Base-by-base conservation (phyloP, 1,140 invertebrate species). In the Apis cerana region DNA sequence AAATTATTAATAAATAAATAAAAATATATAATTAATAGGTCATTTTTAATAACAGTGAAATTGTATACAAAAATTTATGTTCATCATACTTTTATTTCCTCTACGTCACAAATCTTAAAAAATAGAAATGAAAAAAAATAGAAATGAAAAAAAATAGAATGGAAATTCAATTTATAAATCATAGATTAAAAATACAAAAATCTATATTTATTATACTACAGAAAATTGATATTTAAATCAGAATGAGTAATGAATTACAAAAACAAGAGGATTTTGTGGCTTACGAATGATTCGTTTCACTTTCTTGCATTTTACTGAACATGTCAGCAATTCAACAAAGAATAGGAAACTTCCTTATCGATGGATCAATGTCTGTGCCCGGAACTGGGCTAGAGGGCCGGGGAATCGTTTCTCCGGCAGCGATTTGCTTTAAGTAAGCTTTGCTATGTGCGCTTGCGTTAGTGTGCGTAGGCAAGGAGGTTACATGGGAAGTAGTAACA, bases 331-430 rank as follows among this genome's bases (percentile, higher is more conserved):
- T 87, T 75, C 67, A 62, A 61, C 65, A 88, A 65, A 88, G 80
- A 80, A 84, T 80, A 90, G 90, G 80, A 69, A 90, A 85, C 90
- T 79, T 89, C 88, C 86, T 91, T 91, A 91, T 90, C 90, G 89
- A 88, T 89, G 81, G 86, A 88, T 88, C 87, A 88, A 83, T 83
- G 87, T 80, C 86, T 84, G 72, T 88, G 86, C 87, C 87, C 86
- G 87, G 87, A 88, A 88, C 87, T 88, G 87, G 87, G 87, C 85
- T 87, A 85, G 82, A 80, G 87, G 78, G 82, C 85, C 79, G 88
- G 74, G 75, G 75, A 82, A 80, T 82, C 72, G 72, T 75, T 69
- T 83, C 84, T 78, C 79, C 76, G 48, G 75, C 77, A 58, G 70
- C 70, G 77, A 87, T 83, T 74, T 67, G 76, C 68, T 83, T 83